Percentiles rank a stretch among this genome's conserved stretches.
Conservation (phyloP, 1,140 invertebrate genomes). For the Potamilus streckersoni region DNA sequence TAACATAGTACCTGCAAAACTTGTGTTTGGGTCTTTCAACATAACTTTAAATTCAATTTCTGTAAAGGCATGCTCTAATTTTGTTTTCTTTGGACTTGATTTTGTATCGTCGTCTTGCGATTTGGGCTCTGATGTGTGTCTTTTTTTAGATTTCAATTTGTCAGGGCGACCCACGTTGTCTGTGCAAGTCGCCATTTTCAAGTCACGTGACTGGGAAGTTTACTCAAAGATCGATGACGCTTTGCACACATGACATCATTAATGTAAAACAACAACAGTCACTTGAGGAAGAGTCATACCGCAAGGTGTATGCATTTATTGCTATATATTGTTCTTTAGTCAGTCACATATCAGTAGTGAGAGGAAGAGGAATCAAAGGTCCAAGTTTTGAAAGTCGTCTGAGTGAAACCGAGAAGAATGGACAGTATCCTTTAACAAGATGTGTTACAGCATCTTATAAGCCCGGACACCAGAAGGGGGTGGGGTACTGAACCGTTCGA, state of each 20-base stretch:
- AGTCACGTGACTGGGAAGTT: neutral
- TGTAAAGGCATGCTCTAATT: neutral
- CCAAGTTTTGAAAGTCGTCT: no score
- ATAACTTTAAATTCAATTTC: constrained; percentile 23
- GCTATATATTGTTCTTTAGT: neutral
- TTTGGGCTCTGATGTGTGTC: neutral
- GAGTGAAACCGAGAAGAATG: constrained; percentile 19
- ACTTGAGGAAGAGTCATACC: constrained; percentile 37
- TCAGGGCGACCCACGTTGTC: neutral
- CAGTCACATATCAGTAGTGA: constrained; percentile 11
- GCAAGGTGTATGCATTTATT: no score
- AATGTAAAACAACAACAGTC: constrained; percentile 20
- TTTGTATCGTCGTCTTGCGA: no score
- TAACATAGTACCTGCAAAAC: constrained; percentile 3
- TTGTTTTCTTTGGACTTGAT: constrained; percentile 1
- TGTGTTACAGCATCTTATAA: neutral
- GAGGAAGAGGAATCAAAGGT: neutral
- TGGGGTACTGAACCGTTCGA: no score
- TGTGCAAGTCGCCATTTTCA: constrained; percentile 20
- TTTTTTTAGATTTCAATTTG: neutral
- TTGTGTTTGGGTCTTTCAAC: constrained; percentile 8
- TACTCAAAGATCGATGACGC: constrained; percentile 35
- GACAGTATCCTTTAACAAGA: constrained; percentile 38
- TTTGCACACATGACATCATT: constrained; percentile 20
- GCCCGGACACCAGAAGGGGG: no score